Conservation (phyloP, 2,113 vertebrate genomes). For the Thinocorus orbignyianus region DNA sequence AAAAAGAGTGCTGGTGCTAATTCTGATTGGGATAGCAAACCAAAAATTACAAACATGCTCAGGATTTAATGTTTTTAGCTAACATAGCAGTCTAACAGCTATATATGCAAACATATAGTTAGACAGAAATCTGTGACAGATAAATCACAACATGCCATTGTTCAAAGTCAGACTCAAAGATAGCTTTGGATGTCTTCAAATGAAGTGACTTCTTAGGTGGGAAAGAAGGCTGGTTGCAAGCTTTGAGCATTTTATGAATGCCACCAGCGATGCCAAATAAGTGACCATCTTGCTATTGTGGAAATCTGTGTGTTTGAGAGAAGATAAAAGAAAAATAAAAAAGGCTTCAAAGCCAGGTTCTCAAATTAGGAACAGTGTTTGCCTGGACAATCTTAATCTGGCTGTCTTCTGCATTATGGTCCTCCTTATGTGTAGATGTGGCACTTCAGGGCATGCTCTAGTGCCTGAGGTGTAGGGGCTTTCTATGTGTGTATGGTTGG, state of each 20-base stretch:
- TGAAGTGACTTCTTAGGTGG: neutral
- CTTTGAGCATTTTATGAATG: neutral
- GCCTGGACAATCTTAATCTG: neutral
- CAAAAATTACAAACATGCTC: rapidly evolving
- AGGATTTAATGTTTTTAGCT: neutral
- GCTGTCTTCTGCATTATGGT: neutral
- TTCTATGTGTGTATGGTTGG: too few species aligned
- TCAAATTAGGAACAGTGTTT: neutral
- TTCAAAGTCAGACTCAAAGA: neutral
- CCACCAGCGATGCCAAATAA: neutral
- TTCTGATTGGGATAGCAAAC: neutral
- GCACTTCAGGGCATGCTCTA: too few species aligned
- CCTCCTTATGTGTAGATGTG: neutral
- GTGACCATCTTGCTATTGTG: neutral
- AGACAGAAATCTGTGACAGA: neutral
- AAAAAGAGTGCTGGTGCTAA: neutral
- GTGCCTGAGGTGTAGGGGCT: too few species aligned
- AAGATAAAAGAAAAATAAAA: neutral
- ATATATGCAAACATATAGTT: neutral
- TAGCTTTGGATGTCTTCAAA: neutral
- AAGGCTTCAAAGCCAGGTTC: neutral
- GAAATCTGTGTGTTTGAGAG: neutral
- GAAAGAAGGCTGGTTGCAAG: neutral
- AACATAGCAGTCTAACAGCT: neutral
- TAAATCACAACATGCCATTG: neutral